Base-by-base conservation (phyloP, 2,888 invertebrate species). In the Leptinotarsa tumamoca region DNA sequence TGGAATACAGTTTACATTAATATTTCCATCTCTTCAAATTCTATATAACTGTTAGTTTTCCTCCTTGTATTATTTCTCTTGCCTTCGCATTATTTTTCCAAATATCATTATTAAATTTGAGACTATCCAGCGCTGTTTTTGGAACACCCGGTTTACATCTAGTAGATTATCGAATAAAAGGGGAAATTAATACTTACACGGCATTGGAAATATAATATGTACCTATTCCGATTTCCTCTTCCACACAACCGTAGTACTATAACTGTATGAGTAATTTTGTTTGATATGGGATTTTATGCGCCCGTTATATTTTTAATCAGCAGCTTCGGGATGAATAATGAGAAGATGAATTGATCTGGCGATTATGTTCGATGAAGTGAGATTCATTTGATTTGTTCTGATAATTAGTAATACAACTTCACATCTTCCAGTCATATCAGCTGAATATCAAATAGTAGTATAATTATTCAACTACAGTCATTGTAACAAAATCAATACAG, bases 221-320 rank as follows among this genome's bases (percentile, higher is more conserved):
- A 21, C 21, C 21, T 21, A 58, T 63, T 61, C 68, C 67, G 74
- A 75, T 78, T 78, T 74, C 71, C 67, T 73, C 67, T 68, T 74
- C 68, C 71, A 74, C 21, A 67, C 68, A 72, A 63, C 74, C 71
- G 74, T 72, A 78, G 72, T 78, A 73, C 66, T 67, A 68, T 76
- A 78, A 78, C 78, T 75, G 76, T 78, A 73, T 71, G 71, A 52
- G 61, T 73, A 75, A 76, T 78, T 69, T 68, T 71, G 70, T 52
- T 74, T 67, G 73, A 76, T 73, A 49, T 67, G 66, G 63, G 72
- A 76, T 73, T 74, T 71, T 56, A 68, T 71, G 67, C 21, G 52
- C 21, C 74, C 76, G 78, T 74, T 76, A 75, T 73, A 72, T 69
- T 74, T 76, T 68, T 71, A 68, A 70, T 74, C 68, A 74, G 56